Base-by-base conservation (phyloP, 2,113 vertebrate genomes). In the Takifugu bimaculatus region DNA sequence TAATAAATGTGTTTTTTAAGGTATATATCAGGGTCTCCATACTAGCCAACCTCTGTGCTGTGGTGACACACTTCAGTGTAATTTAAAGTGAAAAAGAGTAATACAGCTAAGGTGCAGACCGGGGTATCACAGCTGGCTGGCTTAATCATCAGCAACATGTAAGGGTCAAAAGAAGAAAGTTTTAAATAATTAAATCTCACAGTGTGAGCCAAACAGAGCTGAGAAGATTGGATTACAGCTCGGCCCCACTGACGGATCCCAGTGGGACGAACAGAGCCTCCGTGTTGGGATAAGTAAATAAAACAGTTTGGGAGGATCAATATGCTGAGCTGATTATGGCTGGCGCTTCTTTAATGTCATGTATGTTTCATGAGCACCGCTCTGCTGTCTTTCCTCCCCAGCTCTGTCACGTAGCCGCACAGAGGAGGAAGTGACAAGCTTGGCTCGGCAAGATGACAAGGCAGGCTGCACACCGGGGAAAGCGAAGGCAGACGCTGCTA, bases 401-500 rank as follows among this genome's bases (percentile, higher is more conserved):
- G 74, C 57, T 74, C 60, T 54, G 13, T 82, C 75, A 74, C 53
- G 57, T 25, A 59, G 77, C 72, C 66, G 59, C 28, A 57, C 71
- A 73, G 79, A 65, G 71, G 59, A 68, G 61, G 68, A 74, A 75
- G 60, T 75, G 66, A 72, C 76, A 70, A 63, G 73, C 76, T 74
- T 64, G 43, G 77, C 78, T 78, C 68, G 59, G 43, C 69, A 55
- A 60, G 67, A 74, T 60, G 74, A 71, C 59, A 80, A 2, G 20
- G 57, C 68, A 57, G 63, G 72, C 13, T n/a, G 65, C 64, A 50
- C 68, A 29, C 63, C 3, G 42, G 65, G 71, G 82, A 68, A 58
- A 60, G 3, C 6, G 27, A 42, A 32, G 28, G 32, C 20, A 65
- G 48, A 68, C 11, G 74, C 62, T 52, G 50, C 48, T 72, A 44